A percentile compares a stretch with the other conserved stretches of the same genome.
phyloP scores from a whole-genome alignment of 1,140 invertebrate genomes.

The Teleopsis dalmanni region DNA sequence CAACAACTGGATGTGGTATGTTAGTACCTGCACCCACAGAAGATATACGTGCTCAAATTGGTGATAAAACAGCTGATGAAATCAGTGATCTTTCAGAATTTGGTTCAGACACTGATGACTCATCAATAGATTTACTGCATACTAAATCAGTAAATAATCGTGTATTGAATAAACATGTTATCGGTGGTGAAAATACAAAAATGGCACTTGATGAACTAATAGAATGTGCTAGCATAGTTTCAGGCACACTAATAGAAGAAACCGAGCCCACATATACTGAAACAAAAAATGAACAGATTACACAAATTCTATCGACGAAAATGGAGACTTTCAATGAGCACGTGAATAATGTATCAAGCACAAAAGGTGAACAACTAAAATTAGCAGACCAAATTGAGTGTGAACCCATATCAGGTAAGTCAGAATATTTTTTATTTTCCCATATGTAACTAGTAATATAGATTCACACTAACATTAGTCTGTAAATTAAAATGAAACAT shows the following conservation, averaged over 20 bases:
- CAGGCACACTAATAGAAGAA: constrained; percentile 24
- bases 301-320: not conserved
- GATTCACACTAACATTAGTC: not conserved
- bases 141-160: constrained; percentile 38
- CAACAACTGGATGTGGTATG: constrained; percentile 56
- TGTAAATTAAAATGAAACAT: not conserved
- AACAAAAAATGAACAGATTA: constrained; percentile 25
- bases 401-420: constrained; percentile 11
- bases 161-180: constrained; percentile 47
- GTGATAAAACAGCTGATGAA: constrained; percentile 73
- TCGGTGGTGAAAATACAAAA: constrained; percentile 49
- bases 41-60: constrained; percentile 65
- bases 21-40: constrained; percentile 71
- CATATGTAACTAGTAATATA: not conserved
- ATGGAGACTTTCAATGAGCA: constrained; percentile 12
- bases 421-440: constrained; percentile 15
- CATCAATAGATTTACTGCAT: constrained; percentile 45
- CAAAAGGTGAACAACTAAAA: not conserved
- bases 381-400: constrained; percentile 17
- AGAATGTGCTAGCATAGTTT: constrained; percentile 31
- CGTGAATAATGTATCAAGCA: constrained; percentile 7
- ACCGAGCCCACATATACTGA: constrained; percentile 28
- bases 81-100: constrained; percentile 76
- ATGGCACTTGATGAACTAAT: constrained; percentile 29
- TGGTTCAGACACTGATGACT: constrained; percentile 59